A percentile compares a stretch with the other conserved stretches of the same genome.
Evolutionary conservation across 2,797 vertebrate species (phyloP).

Genomic region (Diplodus sargus): DNA sequence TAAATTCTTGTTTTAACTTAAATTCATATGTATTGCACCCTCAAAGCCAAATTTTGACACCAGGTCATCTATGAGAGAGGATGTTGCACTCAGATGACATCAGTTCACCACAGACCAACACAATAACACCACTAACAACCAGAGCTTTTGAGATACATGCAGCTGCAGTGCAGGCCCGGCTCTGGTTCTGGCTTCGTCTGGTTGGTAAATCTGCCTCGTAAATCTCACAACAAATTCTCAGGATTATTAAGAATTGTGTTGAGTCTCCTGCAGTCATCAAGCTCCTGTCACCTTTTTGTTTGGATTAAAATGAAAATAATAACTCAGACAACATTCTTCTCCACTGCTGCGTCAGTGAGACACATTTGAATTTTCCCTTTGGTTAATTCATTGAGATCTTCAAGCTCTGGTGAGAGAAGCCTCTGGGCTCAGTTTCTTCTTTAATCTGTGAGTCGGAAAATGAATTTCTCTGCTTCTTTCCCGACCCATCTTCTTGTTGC

Average conservation of each 20-base stretch:
- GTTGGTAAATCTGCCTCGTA: not conserved
- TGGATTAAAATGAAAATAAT: not conserved
- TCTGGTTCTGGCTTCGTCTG: not conserved
- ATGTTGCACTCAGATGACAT: not conserved
- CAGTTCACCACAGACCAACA: not conserved
- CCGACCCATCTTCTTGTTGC: constrained; percentile 3
- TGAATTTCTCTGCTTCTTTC: not conserved
- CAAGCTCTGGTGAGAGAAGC: constrained; percentile 5
- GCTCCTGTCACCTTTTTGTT: not conserved
- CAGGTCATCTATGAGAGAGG: not conserved
- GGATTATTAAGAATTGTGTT: not conserved
- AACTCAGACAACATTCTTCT: not conserved
- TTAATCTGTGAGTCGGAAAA: constrained; percentile 20
- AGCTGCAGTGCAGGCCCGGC: not conserved
- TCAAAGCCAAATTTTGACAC: not conserved
- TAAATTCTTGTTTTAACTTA: too few relatives aligned
- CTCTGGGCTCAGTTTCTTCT: not conserved
- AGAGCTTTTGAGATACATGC: not conserved
- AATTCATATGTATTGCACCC: too few relatives aligned
- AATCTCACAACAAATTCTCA: not conserved
- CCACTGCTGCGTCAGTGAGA: not conserved
- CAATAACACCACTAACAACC: not conserved
- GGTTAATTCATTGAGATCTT: constrained; percentile 5
- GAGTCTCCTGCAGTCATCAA: not conserved
- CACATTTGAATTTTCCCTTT: not conserved